A percentile compares a stretch with the other conserved stretches of the same genome.
Evolutionary conservation across 2,113 vertebrate genomes (phyloP).

Genomic region (Lutjanus erythropterus): DNA sequence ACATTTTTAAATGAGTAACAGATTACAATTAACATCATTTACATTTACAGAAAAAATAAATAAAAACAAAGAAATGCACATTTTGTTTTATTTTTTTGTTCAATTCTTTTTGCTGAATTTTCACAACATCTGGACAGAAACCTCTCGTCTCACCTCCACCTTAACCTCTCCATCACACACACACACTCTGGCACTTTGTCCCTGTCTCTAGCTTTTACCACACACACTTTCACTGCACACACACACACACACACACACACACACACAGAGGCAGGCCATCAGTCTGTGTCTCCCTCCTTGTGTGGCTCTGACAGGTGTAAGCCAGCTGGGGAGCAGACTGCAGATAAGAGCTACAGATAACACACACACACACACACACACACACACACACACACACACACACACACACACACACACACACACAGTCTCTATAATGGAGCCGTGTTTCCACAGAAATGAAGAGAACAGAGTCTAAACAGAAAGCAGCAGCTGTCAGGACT

Average conservation of each 20-base stretch:
- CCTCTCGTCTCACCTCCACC: slow-evolving; percentile 28
- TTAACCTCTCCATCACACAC: not conserved
- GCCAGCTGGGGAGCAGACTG: slow-evolving; percentile 68
- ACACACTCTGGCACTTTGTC: not conserved
- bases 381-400: slow-evolving; percentile 29
- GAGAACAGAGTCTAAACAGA: slow-evolving; percentile 18
- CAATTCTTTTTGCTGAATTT: not conserved
- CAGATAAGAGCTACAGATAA: slow-evolving; percentile 65
- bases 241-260: slow-evolving; percentile 9
- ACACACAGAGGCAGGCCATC: slow-evolving; percentile 15
- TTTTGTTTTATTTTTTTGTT: too few relatives aligned
- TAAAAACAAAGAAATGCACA: too few relatives aligned
- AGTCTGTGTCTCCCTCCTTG: slow-evolving; percentile 29
- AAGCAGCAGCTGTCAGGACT: slow-evolving; percentile 45
- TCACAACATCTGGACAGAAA: slow-evolving; percentile 34
- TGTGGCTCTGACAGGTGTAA: slow-evolving; percentile 66
- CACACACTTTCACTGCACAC: not conserved
- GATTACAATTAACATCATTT: too few relatives aligned
- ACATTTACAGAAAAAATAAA: not conserved
- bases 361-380: slow-evolving; percentile 15
- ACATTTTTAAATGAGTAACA: too few relatives aligned
- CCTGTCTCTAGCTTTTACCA: not conserved
- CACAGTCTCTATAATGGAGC: slow-evolving; percentile 15
- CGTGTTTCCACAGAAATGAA: slow-evolving; percentile 39
- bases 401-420: not conserved